Base-by-base conservation (phyloP, 1,140 invertebrate genomes). In the Drosophila azteca region DNA sequence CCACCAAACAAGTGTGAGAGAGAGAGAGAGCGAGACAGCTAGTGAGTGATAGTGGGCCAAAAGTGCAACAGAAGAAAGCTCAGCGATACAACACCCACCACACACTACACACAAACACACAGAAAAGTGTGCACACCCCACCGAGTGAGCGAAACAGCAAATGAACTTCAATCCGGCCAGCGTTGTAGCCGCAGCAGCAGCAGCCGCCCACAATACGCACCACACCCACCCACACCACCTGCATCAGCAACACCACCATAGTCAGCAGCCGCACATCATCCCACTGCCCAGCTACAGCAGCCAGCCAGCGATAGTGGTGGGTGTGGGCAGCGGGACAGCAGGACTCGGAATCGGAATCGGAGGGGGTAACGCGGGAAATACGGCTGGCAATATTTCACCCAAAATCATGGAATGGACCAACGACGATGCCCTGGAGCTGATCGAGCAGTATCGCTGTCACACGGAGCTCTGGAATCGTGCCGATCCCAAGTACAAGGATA, bases 381-480 rank as follows among this genome's bases (percentile, higher is more conserved):
- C 50, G 6, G 61, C 51, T 3, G 64, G 62, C 22, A 50, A 66
- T 17, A 73, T 62, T 44, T 89, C 83, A 60, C 72, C 77, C 17
- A 90, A 82, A 70, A 89, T 77, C 83, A 91, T 91, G 90, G 90
- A 91, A 83, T 93, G 93, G 93, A 93, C 92, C 9, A 92, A 92
- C 24, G 92, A 92, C 50, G 92, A 93, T 73, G 92, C 92, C 4
- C 63, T 93, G 17, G 90, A 92, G 60, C 70, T 93, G 2, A 91
- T 93, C 31, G 90, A 91, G 64, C 93, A 93, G 58, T 93, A 93
- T 75, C 91, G 92, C 24, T 88, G 91, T 24, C 91, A 92, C 31
- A 92, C 92, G 0, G 92, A 93, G 11, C 87, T 93, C 1, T 93
- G 93, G 93, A 93, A 93, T 60, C 92, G 92, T 31, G 92, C 92